Base-by-base conservation (phyloP, 2,797 vertebrate species). In the Lepilemur septentrionalis region DNA sequence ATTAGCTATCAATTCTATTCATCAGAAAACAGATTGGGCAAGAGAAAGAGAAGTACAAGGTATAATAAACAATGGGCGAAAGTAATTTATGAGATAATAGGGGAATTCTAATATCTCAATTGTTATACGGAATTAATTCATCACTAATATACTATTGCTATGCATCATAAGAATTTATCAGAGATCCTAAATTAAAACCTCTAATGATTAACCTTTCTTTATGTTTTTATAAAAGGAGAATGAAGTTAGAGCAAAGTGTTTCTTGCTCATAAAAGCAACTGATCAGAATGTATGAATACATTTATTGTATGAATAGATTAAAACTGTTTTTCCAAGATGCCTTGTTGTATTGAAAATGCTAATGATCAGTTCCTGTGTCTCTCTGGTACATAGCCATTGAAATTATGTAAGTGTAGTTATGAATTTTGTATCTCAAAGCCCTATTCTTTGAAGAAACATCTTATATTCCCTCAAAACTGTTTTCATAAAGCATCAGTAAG, bases 51-150 rank as follows among this genome's bases (percentile, higher is more conserved):
- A 67, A 18, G 30, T 14, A 83, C 35, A 89, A 61, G 43, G 35
- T 35, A 81, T 52, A 48, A 89, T 65, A 93, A 86, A 97, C 48
- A 83, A 93, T 25, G 35, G 48, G 2, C 13, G 32, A 70, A 61
- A 57, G 52, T 50, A 89, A 95, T 86, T 85, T 43, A 92, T 63
- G 35, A 89, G 57, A 50, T 85, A 92, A 96, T 32, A 76, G 69
- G 22, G 23, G 48, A 92, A 95, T 63, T 93, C 46, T 95, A 95
- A 89, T 63, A 73, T 9, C 59, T 85, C 90, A 73, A 76, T 92
- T 93, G 70, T 89, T 90, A 81, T 32, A 73, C 22, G 41, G 78
- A 87, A 91, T 96, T 91, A 95, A 96, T 92, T 95, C 63, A 84
- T 46, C 82, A 87, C 38, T 89, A 69, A 93, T 83, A 61, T 1